Conservation (phyloP, 2,888 invertebrate species). For the Allolobophora icterica region DNA sequence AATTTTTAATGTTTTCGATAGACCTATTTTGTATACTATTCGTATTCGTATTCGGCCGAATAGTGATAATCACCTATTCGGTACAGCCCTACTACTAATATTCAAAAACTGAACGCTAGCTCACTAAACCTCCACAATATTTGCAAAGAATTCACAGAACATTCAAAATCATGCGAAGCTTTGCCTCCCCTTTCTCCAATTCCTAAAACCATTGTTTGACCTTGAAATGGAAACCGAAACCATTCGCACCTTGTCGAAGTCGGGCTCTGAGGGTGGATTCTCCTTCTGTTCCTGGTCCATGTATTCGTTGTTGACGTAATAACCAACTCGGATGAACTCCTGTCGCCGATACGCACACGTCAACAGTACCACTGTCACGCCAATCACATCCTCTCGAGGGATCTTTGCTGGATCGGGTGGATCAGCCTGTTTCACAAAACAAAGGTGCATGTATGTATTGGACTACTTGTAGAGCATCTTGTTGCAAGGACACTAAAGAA, state of each 20-base stretch:
- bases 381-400: conserved; percentile 94
- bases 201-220: not conserved
- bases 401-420: conserved; percentile 92
- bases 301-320: conserved; percentile 98
- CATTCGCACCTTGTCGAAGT: conserved; percentile 84
- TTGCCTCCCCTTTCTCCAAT: not conserved
- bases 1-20: too few relatives aligned
- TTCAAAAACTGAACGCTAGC: too few relatives aligned
- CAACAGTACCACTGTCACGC: conserved; percentile 93
- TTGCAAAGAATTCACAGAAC: not conserved
- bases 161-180: not conserved
- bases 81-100: too few relatives aligned
- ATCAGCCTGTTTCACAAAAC: conserved; percentile 78
- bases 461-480: not conserved
- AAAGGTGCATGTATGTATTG: conserved; percentile 49
- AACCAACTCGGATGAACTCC: conserved; percentile 96
- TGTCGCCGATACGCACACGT: conserved; percentile 89
- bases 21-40: too few relatives aligned
- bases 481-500: too few relatives aligned
- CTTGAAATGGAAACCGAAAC: not conserved
- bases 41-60: too few relatives aligned
- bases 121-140: not conserved
- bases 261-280: conserved; percentile 89
- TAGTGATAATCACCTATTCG: too few relatives aligned
- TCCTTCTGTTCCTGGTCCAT: conserved; percentile 88